phyloP scores from a whole-genome alignment of 2,113 vertebrate genomes.

The Isurus oxyrinchus region DNA sequence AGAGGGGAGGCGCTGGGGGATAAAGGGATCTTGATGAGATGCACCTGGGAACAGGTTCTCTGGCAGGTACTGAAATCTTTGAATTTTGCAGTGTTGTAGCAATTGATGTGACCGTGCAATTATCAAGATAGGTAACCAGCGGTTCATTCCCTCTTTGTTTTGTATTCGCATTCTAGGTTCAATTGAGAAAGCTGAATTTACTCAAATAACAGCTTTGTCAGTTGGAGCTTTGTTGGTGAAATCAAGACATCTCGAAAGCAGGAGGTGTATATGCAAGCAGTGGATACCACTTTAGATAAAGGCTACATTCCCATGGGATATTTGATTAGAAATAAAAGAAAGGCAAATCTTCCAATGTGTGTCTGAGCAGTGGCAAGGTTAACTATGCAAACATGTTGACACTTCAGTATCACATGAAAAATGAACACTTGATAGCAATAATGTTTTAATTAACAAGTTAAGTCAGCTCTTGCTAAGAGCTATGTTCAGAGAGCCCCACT shows the following conservation, averaged over 20 bases:
- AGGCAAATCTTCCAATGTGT: neutral
- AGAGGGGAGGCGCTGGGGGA: neutral
- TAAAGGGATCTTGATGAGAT: neutral
- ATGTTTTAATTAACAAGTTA: conserved; percentile 32
- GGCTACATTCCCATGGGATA: neutral
- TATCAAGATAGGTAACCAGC: neutral
- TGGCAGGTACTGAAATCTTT: neutral
- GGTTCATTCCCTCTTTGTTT: neutral
- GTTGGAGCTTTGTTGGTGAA: neutral
- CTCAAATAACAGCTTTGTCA: neutral
- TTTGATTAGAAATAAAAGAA: neutral
- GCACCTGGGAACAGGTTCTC: neutral
- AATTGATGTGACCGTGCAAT: neutral
- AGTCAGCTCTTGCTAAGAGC: conserved; percentile 23
- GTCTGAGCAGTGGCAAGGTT: neutral
- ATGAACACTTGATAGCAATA: conserved; percentile 9
- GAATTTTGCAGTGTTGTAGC: neutral
- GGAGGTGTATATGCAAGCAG: neutral
- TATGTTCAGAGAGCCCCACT: conserved; percentile 23
- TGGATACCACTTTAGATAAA: neutral
- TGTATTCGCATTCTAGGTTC: neutral
- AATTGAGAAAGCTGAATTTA: neutral
- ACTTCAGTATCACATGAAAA: neutral
- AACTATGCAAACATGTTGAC: neutral
- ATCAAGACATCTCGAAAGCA: neutral